Base-by-base conservation (phyloP, 2,888 invertebrate species). In the Brachypalpus laphriformis region DNA sequence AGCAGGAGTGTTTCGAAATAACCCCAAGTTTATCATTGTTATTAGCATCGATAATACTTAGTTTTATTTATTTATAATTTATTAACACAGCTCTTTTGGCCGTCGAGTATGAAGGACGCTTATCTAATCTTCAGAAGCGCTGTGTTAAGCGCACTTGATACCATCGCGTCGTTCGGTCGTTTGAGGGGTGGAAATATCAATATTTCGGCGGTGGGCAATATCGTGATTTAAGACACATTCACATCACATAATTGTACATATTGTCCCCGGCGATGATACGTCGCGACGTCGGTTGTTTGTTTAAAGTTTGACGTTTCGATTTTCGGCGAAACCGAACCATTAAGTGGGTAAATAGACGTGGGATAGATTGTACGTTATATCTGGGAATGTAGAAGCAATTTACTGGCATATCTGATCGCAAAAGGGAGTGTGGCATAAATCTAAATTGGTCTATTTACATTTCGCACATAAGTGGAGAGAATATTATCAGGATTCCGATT, bases 81-180 rank as follows among this genome's bases (percentile, higher is more conserved):
- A 57, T 57, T 37, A 37, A 34, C 22, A 42, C 16, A 11, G 25
- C 42, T 42, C 28, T 42, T 68, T 42, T 57, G n/a, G n/a, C n/a
- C 25, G 25, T 25, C 31, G 34, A 47, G 14, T 16, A 56, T 37
- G 9, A 18, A 22, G 59, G 37, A 8, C 37, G 49, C 25, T 37
- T 81, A 81, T 81, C 81, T 74, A 42, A 66, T 75, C 75, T 40
- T 61, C 28, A 45, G 18, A 42, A 37, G 14, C 20, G n/a, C 28
- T 18, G n/a, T 40, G 57, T 45, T 63, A 63, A 45, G 70, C 63
- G 14, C 61, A 45, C 56, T 65, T 56, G 57, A 65, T 65, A 16
- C 22, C 37, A 57, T 37, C 57, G 2, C 40, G 40, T 40, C 14
- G 14, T 9, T 40, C 14, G n/a, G 37, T n/a, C n/a, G 9, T 34